Conservation (phyloP, 2,113 vertebrate species). For the Apteryx owenii region DNA sequence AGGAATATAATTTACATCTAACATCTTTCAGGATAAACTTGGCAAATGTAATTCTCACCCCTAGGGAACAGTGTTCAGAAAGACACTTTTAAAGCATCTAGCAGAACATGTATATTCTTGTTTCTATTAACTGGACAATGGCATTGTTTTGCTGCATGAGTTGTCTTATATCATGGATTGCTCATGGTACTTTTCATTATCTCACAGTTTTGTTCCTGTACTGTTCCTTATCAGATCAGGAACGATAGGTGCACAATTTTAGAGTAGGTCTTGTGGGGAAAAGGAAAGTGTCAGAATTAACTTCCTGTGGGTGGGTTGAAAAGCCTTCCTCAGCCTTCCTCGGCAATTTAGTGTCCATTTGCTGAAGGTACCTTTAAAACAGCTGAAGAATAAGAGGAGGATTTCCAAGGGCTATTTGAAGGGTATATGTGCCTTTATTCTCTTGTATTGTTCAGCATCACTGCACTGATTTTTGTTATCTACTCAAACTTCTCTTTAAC, state of each 20-base stretch:
- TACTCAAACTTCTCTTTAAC: neutral
- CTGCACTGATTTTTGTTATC: neutral
- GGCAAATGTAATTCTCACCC: neutral
- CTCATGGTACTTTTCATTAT: neutral
- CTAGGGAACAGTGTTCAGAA: neutral
- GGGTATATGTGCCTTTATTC: neutral
- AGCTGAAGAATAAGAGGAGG: neutral
- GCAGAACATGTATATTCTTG: neutral
- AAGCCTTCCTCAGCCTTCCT: neutral
- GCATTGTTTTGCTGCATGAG: neutral
- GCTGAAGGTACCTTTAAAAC: neutral
- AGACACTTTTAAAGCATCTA: neutral
- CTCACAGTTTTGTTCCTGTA: neutral
- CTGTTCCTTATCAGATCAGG: neutral
- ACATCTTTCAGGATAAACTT: neutral
- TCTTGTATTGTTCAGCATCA: neutral
- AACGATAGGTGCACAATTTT: neutral
- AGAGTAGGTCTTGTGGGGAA: neutral
- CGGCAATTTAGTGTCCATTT: neutral
- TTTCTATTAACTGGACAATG: neutral
- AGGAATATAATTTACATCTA: neutral
- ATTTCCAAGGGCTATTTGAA: neutral
- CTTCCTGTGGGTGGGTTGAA: neutral
- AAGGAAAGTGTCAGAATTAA: neutral
- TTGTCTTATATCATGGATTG: neutral